Conservation (phyloP, 2,797 vertebrate species). For the Macroramphosus scolopax region DNA sequence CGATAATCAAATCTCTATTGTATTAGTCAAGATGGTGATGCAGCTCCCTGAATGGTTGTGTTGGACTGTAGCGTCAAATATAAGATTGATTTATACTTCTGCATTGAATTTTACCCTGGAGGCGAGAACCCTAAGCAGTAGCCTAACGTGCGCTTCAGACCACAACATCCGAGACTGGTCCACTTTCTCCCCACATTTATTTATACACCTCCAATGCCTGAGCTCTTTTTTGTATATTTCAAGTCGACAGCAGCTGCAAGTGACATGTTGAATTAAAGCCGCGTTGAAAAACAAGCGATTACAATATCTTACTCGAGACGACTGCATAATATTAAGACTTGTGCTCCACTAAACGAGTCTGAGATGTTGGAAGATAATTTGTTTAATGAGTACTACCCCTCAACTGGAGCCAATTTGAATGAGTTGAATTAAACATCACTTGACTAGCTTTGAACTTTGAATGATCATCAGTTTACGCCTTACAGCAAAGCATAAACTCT, state of each 20-base stretch:
- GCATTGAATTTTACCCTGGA: too few relatives aligned
- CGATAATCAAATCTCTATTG: too few relatives aligned
- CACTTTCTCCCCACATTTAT: too few relatives aligned
- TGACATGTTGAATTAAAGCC: slow-evolving; percentile 5
- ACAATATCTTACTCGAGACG: not conserved
- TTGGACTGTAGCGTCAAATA: too few relatives aligned
- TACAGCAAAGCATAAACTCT: slow-evolving; percentile 17
- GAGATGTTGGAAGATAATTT: not conserved
- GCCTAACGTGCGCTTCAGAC: too few relatives aligned
- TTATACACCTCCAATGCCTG: too few relatives aligned
- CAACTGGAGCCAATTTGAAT: slow-evolving; percentile 1
- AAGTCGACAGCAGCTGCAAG: not conserved
- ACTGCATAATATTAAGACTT: not conserved
- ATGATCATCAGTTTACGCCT: slow-evolving; percentile 1
- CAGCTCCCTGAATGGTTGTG: too few relatives aligned
- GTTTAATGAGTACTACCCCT: not conserved
- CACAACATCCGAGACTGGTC: too few relatives aligned
- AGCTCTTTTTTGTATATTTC: too few relatives aligned
- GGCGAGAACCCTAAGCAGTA: too few relatives aligned
- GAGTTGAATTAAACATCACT: not conserved
- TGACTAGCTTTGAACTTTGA: slow-evolving; percentile 13
- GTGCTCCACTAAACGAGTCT: not conserved
- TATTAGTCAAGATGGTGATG: too few relatives aligned
- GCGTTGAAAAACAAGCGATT: not conserved
- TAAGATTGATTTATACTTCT: too few relatives aligned